Evolutionary conservation across 35 echinoderm and acorn worm genomes (phyloP).

Genomic region (Ophioderma brevispina): DNA sequence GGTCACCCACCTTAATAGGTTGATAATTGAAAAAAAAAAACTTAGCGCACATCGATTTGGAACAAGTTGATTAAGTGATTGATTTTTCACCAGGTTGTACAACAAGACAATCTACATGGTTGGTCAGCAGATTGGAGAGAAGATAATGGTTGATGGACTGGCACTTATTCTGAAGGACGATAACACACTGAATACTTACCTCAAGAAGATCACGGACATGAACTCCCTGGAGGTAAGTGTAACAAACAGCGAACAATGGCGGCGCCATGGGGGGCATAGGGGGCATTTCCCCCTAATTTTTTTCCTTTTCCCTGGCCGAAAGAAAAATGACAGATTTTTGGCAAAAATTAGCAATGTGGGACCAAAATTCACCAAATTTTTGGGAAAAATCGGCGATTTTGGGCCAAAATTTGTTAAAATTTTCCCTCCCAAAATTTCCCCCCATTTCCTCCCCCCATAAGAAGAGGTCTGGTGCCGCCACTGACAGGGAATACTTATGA

Average conservation of each 20-base stretch:
- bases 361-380: too few relatives aligned
- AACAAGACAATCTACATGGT: slow-evolving; percentile 39
- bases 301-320: neutral
- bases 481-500: neutral
- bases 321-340: too few relatives aligned
- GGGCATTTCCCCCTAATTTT: too few relatives aligned
- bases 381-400: too few relatives aligned
- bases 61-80: neutral
- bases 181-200: slow-evolving; percentile 65
- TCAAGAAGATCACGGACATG: slow-evolving; percentile 61
- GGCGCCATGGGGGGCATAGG: too few relatives aligned
- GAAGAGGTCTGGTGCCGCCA: too few relatives aligned
- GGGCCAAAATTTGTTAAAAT: too few relatives aligned
- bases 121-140: neutral
- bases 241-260: neutral
- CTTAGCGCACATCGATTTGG: neutral
- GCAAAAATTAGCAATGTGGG: too few relatives aligned
- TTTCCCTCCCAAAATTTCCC: too few relatives aligned
- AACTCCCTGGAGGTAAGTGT: slow-evolving; percentile 65
- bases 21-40: neutral
- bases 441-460: neutral
- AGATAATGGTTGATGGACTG: neutral
- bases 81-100: slow-evolving; percentile 14
- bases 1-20: neutral
- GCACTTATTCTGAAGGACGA: slow-evolving; percentile 30